Conservation (phyloP, 2,888 invertebrate species). For the Bibio marci region DNA sequence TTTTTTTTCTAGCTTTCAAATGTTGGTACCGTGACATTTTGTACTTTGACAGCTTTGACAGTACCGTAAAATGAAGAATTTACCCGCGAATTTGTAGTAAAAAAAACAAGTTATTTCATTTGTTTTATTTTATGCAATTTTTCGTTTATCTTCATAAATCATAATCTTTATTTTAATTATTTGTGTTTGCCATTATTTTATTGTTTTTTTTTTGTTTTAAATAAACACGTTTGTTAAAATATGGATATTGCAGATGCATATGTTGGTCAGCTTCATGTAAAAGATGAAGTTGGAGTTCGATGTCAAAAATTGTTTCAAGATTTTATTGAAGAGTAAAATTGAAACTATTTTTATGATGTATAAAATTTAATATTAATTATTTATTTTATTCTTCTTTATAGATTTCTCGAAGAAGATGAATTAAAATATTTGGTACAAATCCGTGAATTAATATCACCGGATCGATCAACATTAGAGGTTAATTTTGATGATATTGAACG, state of each 20-base stretch:
- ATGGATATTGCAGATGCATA: conserved; percentile 75
- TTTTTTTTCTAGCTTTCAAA: no score
- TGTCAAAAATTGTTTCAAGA: conserved; percentile 94
- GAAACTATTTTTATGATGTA: neutral
- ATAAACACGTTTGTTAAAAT: no score
- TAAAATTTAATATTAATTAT: neutral
- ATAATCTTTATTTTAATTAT: no score
- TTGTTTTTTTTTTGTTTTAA: no score
- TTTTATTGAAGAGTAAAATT: conserved; percentile 80
- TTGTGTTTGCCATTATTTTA: no score
- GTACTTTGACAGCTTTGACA: no score
- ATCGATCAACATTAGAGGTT: conserved; percentile 80
- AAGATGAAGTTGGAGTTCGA: conserved; percentile 81
- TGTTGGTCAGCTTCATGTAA: conserved; percentile 55
- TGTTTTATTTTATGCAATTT: no score
- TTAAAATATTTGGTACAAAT: conserved; percentile 73
- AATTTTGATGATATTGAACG: conserved; percentile 89
- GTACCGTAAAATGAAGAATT: no score
- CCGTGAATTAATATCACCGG: conserved; percentile 66
- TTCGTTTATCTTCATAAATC: no score
- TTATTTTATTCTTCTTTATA: conserved; percentile 18
- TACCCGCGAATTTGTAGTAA: no score
- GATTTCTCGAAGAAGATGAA: conserved; percentile 73
- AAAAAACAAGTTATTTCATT: no score
- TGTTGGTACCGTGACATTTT: no score